Evolutionary conservation across 2,888 invertebrate species (phyloP).

Genomic region (Pegoplata infirma): DNA sequence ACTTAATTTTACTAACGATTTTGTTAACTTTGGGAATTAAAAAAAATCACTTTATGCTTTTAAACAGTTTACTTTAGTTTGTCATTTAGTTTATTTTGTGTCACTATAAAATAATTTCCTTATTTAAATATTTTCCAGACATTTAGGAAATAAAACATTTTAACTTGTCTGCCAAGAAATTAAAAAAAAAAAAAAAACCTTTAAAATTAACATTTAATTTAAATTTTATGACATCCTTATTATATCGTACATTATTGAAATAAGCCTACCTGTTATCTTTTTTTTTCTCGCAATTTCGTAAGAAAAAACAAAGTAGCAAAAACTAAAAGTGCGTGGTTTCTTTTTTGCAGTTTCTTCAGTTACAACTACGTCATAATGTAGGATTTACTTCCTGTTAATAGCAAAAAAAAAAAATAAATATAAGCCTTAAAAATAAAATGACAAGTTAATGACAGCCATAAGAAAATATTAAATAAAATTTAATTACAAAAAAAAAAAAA

Average conservation of each 20-base stretch:
- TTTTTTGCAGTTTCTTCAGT: neutral
- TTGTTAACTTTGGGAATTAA: no score
- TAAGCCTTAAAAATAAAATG: slow-evolving; percentile 30
- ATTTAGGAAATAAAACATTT: neutral
- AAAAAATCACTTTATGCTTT: no score
- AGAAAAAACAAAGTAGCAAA: neutral
- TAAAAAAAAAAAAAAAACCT: neutral
- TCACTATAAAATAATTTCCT: no score
- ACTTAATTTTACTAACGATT: no score
- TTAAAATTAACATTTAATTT: slow-evolving; percentile 15
- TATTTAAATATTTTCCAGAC: no score
- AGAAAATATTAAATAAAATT: neutral
- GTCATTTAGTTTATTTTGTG: no score
- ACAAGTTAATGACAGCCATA: slow-evolving; percentile 34
- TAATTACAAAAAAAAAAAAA: neutral
- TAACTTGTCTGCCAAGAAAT: neutral
- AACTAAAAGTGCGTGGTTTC: slow-evolving; percentile 29
- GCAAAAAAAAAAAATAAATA: slow-evolving; percentile 13
- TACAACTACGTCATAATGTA: slow-evolving; percentile 23
- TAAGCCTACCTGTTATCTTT: slow-evolving; percentile 29
- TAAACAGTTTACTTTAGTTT: no score
- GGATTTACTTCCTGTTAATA: slow-evolving; percentile 52
- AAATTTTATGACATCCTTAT: slow-evolving; percentile 38
- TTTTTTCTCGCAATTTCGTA: slow-evolving; percentile 3
- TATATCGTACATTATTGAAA: neutral